Evolutionary conservation across 1,140 invertebrate genomes (phyloP).

Genomic region (Drosophila chauvacae): DNA sequence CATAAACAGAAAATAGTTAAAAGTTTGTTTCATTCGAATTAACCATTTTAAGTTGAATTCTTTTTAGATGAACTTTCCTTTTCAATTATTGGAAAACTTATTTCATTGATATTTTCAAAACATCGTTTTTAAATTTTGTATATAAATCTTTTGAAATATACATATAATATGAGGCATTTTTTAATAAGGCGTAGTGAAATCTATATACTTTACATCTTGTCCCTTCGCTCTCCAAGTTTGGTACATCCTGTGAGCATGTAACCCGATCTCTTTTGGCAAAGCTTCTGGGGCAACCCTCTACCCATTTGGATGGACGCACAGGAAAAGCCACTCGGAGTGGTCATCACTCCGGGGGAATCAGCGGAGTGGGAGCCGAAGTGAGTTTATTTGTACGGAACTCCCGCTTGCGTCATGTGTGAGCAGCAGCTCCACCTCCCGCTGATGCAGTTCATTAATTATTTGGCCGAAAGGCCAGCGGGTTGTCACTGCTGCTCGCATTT

Average conservation of each 20-base stretch:
- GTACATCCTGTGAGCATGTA: neutral
- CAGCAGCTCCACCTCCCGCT: constrained; percentile 29
- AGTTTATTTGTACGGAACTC: constrained; percentile 45
- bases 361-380: constrained; percentile 6
- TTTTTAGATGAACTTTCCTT: no score
- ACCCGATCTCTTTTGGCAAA: constrained; percentile 13
- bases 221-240: neutral
- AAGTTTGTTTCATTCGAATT: neutral
- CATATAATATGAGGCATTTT: neutral
- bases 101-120: no score
- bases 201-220: neutral
- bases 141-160: no score
- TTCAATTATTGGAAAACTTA: no score
- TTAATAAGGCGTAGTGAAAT: neutral
- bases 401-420: constrained; percentile 69
- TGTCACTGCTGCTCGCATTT: constrained; percentile 42
- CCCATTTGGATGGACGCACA: constrained; percentile 1
- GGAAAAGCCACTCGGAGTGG: constrained; percentile 49
- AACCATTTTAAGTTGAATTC: neutral
- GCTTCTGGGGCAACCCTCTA: constrained; percentile 56
- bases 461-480: constrained; percentile 52
- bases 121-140: no score
- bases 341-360: constrained; percentile 28
- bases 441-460: constrained; percentile 81
- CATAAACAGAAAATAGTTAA: neutral